Conservation (phyloP, 1,140 invertebrate genomes). For the Apis florea region DNA sequence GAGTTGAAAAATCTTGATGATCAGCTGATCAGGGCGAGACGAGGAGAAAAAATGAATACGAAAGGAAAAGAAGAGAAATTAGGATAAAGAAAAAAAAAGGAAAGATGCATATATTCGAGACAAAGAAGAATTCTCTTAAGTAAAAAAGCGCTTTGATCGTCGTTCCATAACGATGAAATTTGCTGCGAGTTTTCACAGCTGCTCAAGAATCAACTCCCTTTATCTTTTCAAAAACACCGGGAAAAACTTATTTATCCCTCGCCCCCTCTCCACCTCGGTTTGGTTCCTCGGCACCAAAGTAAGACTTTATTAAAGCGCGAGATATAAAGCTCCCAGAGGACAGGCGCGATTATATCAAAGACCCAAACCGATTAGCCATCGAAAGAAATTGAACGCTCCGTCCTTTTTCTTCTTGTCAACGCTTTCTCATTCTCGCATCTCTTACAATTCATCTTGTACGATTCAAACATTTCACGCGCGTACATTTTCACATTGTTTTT, state of each 20-base stretch:
- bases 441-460: no score
- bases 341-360: conserved; percentile 38
- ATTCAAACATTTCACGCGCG: no score
- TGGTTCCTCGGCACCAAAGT: not conserved
- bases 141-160: conserved; percentile 36
- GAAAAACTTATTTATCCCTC: conserved; percentile 54
- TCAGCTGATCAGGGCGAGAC: no score
- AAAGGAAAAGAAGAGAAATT: no score
- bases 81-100: no score
- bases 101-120: no score
- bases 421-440: not conserved
- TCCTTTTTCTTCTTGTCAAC: not conserved
- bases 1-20: no score
- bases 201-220: conserved; percentile 1
- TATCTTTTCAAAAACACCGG: not conserved
- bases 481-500: no score
- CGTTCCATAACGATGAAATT: conserved; percentile 39
- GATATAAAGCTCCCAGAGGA: conserved; percentile 30
- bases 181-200: conserved; percentile 46
- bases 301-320: conserved; percentile 46
- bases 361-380: conserved; percentile 35
- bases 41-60: no score
- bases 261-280: not conserved
- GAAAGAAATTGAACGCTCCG: conserved; percentile 24
- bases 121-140: no score